Conservation (phyloP, 2,888 invertebrate genomes). For the Himalopsyche tibetana region DNA sequence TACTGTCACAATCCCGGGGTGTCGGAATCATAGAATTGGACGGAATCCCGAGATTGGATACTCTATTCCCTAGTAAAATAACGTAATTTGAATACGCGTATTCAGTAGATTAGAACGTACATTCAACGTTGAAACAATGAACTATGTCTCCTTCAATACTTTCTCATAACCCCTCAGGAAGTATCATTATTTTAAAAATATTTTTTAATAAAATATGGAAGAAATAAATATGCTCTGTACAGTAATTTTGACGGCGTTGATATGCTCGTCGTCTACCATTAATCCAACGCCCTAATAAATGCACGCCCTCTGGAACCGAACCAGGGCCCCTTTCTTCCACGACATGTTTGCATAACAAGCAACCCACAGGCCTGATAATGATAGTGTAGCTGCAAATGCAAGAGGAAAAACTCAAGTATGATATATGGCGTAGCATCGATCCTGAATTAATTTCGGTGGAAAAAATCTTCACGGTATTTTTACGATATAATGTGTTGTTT, state of each 20-base stretch:
- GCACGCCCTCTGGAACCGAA: slow-evolving; percentile 36
- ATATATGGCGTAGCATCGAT: slow-evolving; percentile 44
- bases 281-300: slow-evolving; percentile 32
- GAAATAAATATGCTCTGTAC: not conserved
- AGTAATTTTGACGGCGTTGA: slow-evolving; percentile 7
- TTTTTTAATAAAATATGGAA: not conserved
- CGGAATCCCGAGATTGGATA: too few relatives aligned
- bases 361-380: slow-evolving; percentile 35
- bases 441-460: slow-evolving; percentile 10
- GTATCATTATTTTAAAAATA: not conserved
- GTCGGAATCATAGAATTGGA: too few relatives aligned
- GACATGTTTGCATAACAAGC: slow-evolving; percentile 59
- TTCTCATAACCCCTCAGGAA: not conserved
- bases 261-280: slow-evolving; percentile 12
- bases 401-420: slow-evolving; percentile 49
- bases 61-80: too few relatives aligned
- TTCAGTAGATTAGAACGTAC: too few relatives aligned
- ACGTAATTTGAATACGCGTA: too few relatives aligned
- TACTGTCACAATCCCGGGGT: too few relatives aligned
- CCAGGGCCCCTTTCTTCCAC: slow-evolving; percentile 30
- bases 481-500: too few relatives aligned
- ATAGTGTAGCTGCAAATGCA: slow-evolving; percentile 44
- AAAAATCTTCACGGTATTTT: not conserved
- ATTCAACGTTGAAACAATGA: too few relatives aligned
- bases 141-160: not conserved